A percentile compares a stretch with the other conserved stretches of the same genome.
Evolutionary conservation across 1,140 invertebrate genomes (phyloP).

Genomic region (Teleopsis dalmanni): DNA sequence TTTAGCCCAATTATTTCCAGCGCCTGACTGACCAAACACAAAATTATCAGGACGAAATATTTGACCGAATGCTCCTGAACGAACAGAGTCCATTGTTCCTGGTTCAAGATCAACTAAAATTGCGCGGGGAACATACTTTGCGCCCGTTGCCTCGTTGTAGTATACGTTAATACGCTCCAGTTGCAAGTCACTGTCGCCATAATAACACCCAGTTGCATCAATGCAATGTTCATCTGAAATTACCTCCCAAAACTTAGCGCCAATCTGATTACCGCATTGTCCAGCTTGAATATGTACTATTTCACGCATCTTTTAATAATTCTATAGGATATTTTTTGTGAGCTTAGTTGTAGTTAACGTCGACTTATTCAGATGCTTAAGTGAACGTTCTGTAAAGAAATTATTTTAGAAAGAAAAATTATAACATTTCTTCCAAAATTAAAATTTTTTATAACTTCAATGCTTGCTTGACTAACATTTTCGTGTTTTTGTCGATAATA

Average conservation of each 20-base stretch:
- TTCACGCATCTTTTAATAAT: constrained; percentile 70
- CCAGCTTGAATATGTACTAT: constrained; percentile 75
- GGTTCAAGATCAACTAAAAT: constrained; percentile 83
- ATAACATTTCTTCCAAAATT: no score
- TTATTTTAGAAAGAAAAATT: no score
- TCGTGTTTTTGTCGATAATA: no score
- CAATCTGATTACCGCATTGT: constrained; percentile 85
- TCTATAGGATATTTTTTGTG: no score
- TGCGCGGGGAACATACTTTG: constrained; percentile 85
- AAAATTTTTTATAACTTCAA: no score
- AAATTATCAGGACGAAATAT: constrained; percentile 80
- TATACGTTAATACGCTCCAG: constrained; percentile 87
- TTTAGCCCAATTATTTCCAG: constrained; percentile 72
- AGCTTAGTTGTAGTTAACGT: no score
- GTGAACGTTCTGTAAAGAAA: no score
- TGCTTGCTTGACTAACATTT: no score
- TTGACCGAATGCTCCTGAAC: constrained; percentile 67
- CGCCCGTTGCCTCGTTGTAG: constrained; percentile 81
- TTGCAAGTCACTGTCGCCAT: constrained; percentile 80
- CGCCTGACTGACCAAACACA: constrained; percentile 61
- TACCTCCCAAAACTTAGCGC: constrained; percentile 68
- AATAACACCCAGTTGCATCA: constrained; percentile 78
- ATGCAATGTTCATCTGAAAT: constrained; percentile 88
- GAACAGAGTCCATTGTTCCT: constrained; percentile 76
- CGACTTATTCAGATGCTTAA: no score